These are phyloP conservation scores for Pavo muticus DNA, from an alignment of 2,113 vertebrate species.

Conservation along the genomic window DNA sequence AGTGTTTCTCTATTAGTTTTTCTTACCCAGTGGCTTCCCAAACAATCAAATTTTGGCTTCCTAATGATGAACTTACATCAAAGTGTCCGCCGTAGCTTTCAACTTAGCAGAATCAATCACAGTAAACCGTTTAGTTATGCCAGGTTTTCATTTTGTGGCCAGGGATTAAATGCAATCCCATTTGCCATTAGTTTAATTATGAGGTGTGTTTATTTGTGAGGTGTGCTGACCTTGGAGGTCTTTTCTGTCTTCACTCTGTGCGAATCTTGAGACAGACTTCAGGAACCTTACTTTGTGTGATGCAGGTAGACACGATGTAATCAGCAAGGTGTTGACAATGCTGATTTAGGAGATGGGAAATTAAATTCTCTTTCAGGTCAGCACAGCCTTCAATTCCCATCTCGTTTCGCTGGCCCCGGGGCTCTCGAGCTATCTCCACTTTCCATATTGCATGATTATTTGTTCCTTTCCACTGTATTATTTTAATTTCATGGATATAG, in stretches of 20 bases:
- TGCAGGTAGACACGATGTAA: background rate
- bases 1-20: background rate
- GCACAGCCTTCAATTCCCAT: conserved; percentile 3
- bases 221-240: background rate
- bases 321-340: conserved; percentile 38
- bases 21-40: background rate
- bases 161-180: conserved; percentile 5
- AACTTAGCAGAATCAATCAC: background rate
- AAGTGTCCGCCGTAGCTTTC: background rate
- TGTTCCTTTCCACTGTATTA: background rate
- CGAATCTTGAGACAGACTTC: background rate
- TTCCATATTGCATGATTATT: background rate
- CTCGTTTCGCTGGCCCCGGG: conserved; percentile 5
- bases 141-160: background rate
- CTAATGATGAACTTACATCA: background rate
- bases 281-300: background rate
- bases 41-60: background rate
- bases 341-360: background rate
- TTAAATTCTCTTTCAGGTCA: conserved; percentile 23
- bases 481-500: background rate
- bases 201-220: background rate
- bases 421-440: background rate
- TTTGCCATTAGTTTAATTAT: background rate
- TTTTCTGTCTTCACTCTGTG: background rate
- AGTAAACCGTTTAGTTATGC: background rate